These are phyloP conservation scores for Siphamia tubifer DNA, from an alignment of 2,113 vertebrate species.

Conservation along the genomic window DNA sequence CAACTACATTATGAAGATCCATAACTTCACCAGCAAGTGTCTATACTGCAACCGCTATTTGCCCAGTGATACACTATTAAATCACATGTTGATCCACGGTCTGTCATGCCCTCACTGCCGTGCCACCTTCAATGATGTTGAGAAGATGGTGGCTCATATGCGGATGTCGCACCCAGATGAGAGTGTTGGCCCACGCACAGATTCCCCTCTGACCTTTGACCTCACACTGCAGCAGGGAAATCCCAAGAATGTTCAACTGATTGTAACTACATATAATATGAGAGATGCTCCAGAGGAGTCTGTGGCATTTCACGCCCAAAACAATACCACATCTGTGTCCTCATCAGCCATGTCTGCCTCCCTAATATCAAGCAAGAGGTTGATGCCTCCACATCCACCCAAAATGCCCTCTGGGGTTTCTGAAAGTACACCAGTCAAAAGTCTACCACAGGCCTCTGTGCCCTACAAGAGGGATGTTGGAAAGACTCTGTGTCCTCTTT, in stretches of 20 bases:
- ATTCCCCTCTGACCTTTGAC: conserved; percentile 96
- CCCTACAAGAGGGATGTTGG: conserved; percentile 97
- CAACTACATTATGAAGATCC: conserved; percentile 99
- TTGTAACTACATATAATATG: conserved; percentile 98
- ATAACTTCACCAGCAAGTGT: conserved; percentile 99
- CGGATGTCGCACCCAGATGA: conserved; percentile 91
- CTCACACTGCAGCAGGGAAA: conserved; percentile 97
- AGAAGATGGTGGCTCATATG: conserved; percentile 99
- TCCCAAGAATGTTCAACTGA: conserved; percentile 95
- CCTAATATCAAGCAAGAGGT: conserved; percentile 81
- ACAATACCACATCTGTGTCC: conserved; percentile 71
- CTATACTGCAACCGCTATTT: conserved; percentile 98
- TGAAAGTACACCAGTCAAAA: conserved; percentile 80
- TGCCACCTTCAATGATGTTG: conserved; percentile 96
- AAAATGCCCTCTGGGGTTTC: conserved; percentile 82
- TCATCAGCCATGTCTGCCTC: conserved; percentile 78
- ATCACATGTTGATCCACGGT: conserved; percentile 98
- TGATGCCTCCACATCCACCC: conserved; percentile 75
- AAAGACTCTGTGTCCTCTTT: conserved; percentile 96
- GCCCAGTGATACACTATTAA: conserved; percentile 94
- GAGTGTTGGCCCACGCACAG: conserved; percentile 91
- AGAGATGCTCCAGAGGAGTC: conserved; percentile 94
- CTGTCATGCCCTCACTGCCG: conserved; percentile 95
- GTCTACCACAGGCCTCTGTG: conserved; percentile 87
- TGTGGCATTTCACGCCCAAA: conserved; percentile 94